Evolutionary conservation across 2,113 vertebrate genomes (phyloP).

Genomic region (Naja naja): DNA sequence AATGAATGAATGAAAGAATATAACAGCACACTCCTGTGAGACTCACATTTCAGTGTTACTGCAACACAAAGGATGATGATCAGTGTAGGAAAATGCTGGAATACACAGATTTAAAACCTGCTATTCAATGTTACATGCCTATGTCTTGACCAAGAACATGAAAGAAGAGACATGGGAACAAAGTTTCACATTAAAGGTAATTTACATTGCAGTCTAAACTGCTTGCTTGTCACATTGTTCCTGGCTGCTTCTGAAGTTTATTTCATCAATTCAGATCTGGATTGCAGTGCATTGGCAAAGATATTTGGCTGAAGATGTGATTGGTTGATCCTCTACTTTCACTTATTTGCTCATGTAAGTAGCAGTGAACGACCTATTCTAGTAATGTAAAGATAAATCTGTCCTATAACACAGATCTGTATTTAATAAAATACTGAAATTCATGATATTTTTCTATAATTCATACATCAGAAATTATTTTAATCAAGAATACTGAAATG

Average conservation of each 20-base stretch:
- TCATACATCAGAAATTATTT: neutral
- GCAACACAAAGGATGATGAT: neutral
- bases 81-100: neutral
- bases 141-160: neutral
- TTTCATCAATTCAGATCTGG: neutral
- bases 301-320: neutral
- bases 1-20: neutral
- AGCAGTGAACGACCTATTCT: neutral
- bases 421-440: neutral
- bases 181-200: neutral
- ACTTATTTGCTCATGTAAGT: neutral
- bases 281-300: neutral
- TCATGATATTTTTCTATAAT: neutral
- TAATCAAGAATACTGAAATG: neutral
- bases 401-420: neutral
- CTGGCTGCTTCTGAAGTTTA: neutral
- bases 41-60: neutral
- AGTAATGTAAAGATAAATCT: neutral
- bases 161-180: neutral
- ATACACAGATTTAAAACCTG: neutral
- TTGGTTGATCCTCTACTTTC: neutral
- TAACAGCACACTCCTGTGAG: neutral
- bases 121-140: neutral
- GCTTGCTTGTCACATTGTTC: neutral
- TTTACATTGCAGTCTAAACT: neutral